These are phyloP conservation scores for Rhinichthys klamathensis DNA, from an alignment of 2,113 vertebrate species.

Conservation along the genomic window DNA sequence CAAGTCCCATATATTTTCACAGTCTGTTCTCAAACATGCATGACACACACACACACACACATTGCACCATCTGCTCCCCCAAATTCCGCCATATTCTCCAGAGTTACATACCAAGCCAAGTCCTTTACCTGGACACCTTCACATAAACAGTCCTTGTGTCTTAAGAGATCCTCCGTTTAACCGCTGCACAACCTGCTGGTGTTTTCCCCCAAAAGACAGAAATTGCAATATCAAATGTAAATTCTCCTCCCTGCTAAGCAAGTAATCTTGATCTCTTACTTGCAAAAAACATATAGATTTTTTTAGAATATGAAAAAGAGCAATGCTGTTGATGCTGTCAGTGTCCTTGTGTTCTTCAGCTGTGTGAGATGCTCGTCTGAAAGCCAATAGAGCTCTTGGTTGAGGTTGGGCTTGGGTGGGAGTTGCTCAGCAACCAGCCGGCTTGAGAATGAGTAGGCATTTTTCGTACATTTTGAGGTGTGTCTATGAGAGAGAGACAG, in stretches of 20 bases:
- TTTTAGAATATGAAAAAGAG: background rate
- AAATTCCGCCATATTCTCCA: background rate
- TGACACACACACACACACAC: background rate
- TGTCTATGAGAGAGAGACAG: background rate
- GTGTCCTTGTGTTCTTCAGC: background rate
- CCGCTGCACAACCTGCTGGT: background rate
- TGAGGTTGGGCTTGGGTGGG: constrained; percentile 9
- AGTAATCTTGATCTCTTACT: background rate
- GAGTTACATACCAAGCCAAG: constrained; percentile 21
- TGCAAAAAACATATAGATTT: background rate
- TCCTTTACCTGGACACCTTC: constrained; percentile 18
- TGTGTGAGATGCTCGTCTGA: constrained; percentile 11
- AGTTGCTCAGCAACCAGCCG: constrained; percentile 49
- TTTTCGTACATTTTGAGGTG: constrained; percentile 3
- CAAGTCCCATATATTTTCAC: too few relatives aligned
- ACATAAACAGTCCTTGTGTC: constrained; percentile 9
- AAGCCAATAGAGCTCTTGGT: background rate
- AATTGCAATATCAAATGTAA: background rate
- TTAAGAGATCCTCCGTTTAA: background rate
- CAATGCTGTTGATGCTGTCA: background rate
- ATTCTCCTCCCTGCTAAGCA: background rate
- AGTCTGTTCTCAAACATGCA: background rate
- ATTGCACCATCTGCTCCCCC: background rate
- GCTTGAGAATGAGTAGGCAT: constrained; percentile 43
- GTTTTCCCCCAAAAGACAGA: background rate